Conservation (phyloP, 2,888 invertebrate species). For the Drosophila lutescens region DNA sequence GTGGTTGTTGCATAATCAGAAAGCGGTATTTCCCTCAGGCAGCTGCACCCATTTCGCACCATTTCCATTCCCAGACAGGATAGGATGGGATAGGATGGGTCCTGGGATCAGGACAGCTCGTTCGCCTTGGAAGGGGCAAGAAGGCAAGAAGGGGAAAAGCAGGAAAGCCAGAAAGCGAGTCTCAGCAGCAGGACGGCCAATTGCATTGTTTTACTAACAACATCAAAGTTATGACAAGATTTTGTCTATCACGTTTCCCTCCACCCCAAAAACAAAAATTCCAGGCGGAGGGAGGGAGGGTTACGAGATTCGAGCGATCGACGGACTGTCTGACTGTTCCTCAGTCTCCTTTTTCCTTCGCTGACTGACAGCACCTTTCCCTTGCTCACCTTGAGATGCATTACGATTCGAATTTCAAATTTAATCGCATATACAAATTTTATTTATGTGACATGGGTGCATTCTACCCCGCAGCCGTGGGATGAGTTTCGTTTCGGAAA, state of each 20-base stretch:
- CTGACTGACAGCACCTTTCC: conserved; percentile 51
- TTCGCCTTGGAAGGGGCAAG: conserved; percentile 57
- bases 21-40: conserved; percentile 13
- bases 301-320: conserved; percentile 57
- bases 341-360: conserved; percentile 7
- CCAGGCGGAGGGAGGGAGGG: conserved; percentile 49
- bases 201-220: conserved; percentile 75
- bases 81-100: conserved; percentile 14
- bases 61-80: conserved; percentile 61
- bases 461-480: conserved; percentile 61
- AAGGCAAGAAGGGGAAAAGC: conserved; percentile 19
- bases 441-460: conserved; percentile 80
- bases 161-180: conserved; percentile 18
- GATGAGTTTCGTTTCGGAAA: conserved; percentile 50
- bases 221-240: conserved; percentile 82
- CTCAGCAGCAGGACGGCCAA: conserved; percentile 51
- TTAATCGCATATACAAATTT: conserved; percentile 79
- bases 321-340: conserved; percentile 35
- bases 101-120: conserved; percentile 21
- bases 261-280: conserved; percentile 14
- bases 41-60: conserved; percentile 64
- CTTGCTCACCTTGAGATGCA: conserved; percentile 56
- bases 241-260: conserved; percentile 75
- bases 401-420: conserved; percentile 78
- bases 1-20: conserved; percentile 64